phyloP scores from a whole-genome alignment of 2,113 vertebrate species.

The Phylloscopus whistleri region DNA sequence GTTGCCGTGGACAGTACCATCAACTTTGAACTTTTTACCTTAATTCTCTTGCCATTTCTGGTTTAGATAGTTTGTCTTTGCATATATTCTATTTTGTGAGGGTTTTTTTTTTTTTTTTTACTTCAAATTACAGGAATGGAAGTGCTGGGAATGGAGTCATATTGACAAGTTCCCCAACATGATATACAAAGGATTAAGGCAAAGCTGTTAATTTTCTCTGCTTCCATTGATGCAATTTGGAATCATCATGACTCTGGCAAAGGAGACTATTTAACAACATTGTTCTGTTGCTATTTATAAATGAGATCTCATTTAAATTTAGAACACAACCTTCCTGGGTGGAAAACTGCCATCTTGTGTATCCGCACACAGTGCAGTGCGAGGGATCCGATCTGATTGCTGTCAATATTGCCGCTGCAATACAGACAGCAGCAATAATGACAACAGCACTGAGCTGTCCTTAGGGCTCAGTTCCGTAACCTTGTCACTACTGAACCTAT shows the following conservation, averaged over 20 bases:
- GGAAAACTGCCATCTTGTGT: conserved; percentile 34
- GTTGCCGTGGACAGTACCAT: background rate
- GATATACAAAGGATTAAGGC: conserved; percentile 10
- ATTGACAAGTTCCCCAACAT: background rate
- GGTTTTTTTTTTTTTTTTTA: background rate
- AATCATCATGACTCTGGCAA: background rate
- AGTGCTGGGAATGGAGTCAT: background rate
- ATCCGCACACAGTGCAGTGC: background rate
- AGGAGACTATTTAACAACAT: conserved; percentile 25
- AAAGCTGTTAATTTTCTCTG: conserved; percentile 43
- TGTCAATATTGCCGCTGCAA: background rate
- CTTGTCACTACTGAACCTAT: background rate
- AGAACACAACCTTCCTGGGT: conserved; percentile 2
- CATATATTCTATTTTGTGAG: background rate
- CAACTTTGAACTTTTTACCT: conserved; percentile 71
- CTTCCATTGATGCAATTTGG: conserved; percentile 36
- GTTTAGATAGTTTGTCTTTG: background rate
- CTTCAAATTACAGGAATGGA: background rate
- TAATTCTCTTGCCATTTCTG: conserved; percentile 79
- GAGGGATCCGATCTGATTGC: background rate
- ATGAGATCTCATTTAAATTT: conserved; percentile 28
- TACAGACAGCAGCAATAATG: background rate
- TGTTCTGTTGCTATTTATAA: conserved; percentile 54
- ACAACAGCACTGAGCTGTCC: background rate
- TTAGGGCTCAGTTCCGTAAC: background rate